Percentiles rank a stretch among this genome's conserved stretches.
phyloP scores from a whole-genome alignment of 2,797 vertebrate genomes.

The Carapus acus region DNA sequence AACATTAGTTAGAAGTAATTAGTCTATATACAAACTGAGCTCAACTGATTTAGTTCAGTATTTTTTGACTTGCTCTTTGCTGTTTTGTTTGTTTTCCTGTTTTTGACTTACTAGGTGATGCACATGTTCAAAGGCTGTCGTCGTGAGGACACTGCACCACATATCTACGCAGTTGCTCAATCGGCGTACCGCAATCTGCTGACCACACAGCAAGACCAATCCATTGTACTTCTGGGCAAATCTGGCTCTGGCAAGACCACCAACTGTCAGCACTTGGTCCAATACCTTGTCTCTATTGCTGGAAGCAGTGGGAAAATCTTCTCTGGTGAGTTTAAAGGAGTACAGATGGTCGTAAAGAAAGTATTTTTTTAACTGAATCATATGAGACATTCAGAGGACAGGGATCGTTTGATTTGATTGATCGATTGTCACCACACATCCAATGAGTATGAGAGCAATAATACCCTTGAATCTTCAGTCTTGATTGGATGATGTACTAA shows the following conservation, averaged over 20 bases:
- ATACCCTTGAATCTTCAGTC: no score
- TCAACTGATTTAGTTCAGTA: not conserved
- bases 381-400: not conserved
- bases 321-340: constrained; percentile 78
- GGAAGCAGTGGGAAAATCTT: constrained; percentile 91
- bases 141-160: constrained; percentile 87
- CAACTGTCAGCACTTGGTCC: constrained; percentile 92
- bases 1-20: no score
- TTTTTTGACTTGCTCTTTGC: no score
- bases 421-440: not conserved
- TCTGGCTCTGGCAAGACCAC: constrained; percentile 94
- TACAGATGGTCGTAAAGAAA: no score
- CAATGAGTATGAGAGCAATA: no score
- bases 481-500: no score
- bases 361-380: not conserved
- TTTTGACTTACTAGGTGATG: constrained; percentile 79
- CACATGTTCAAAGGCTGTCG: constrained; percentile 99
- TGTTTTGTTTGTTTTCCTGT: not conserved
- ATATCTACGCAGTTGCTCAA: constrained; percentile 91
- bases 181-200: constrained; percentile 88
- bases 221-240: constrained; percentile 84
- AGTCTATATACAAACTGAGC: not conserved
- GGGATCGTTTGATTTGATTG: not conserved
- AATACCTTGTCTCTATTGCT: constrained; percentile 88
- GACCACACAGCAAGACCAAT: constrained; percentile 94